These are phyloP conservation scores for Sparus aurata DNA, from an alignment of 2,797 vertebrate species.

Conservation along the genomic window DNA sequence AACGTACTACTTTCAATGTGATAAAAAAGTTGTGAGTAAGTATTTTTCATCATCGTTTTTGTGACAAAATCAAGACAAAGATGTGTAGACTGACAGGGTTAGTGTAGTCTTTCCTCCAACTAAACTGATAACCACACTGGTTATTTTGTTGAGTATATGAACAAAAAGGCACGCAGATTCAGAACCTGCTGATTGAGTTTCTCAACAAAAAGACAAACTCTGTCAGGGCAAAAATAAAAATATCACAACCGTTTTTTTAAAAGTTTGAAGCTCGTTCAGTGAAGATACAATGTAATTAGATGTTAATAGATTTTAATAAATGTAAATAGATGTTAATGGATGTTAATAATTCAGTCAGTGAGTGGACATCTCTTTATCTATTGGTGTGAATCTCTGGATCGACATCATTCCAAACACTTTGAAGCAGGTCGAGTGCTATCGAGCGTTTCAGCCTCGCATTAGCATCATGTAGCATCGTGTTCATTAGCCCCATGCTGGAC, in stretches of 20 bases:
- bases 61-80: not conserved
- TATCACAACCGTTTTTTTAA: not conserved
- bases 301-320: not conserved
- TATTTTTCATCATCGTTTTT: not conserved
- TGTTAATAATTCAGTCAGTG: constrained; percentile 11
- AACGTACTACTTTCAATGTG: no score
- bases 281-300: not conserved
- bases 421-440: not conserved
- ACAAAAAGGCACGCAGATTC: no score
- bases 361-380: no score
- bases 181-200: no score
- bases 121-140: no score
- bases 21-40: not conserved
- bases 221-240: not conserved
- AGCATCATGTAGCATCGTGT: not conserved
- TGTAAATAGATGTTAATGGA: not conserved
- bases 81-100: not conserved
- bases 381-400: not conserved
- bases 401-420: not conserved
- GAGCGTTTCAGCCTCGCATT: not conserved
- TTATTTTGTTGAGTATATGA: no score
- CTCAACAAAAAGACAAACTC: not conserved
- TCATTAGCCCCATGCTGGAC: constrained; percentile 8
- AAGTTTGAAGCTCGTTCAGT: not conserved
- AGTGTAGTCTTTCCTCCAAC: no score